Evolutionary conservation across 1,140 invertebrate genomes (phyloP), one percentile per base, ranked within the genome.

Genomic region (Agrilus planipennis): DNA sequence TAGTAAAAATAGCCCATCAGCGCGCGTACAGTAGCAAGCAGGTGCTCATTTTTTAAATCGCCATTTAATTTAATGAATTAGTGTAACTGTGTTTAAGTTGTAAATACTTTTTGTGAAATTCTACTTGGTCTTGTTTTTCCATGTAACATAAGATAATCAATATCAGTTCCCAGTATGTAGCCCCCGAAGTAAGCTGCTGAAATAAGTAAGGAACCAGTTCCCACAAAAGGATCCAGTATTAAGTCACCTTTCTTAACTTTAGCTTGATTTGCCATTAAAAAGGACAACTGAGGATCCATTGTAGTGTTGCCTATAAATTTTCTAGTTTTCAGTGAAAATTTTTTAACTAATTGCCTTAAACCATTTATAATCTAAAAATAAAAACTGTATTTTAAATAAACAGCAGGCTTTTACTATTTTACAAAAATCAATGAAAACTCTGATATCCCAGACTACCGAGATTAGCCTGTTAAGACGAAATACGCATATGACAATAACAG

Each of bases 281-380:
- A 62, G 3, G 90, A 84, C 1, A 97, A 67, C 47, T 89, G 83
- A 0, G 92, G 80, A 64, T 97, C 92, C 93, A 98, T 97, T 53
- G 84, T 90, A 0, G 93, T 98, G 58, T 95, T 97, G 4, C 90
- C 91, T 57, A 97, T 95, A 60, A 94, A 97, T 67, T 88, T 88
- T 15, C 92, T 71, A 19, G 75, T 82, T 65, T 93, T 93, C 17
- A 95, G 58, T 1, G 88, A 89, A 32, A 89, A 75, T 41, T 79
- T 71, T 45, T 76, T 68, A 22, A 93, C 84, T 16, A 83, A 63
- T 46, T 84, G 72, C 42, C 90, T 70, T 60, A 89, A 79, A 2
- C 90, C 89, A 65, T 84, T 76, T 21, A 75, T 71, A 56, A 89
- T 63, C 87, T 88, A 46, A 21, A 63, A 62, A 41, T 42, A 19